Conservation (phyloP, 2,113 vertebrate species). For the Elgaria multicarinata region DNA sequence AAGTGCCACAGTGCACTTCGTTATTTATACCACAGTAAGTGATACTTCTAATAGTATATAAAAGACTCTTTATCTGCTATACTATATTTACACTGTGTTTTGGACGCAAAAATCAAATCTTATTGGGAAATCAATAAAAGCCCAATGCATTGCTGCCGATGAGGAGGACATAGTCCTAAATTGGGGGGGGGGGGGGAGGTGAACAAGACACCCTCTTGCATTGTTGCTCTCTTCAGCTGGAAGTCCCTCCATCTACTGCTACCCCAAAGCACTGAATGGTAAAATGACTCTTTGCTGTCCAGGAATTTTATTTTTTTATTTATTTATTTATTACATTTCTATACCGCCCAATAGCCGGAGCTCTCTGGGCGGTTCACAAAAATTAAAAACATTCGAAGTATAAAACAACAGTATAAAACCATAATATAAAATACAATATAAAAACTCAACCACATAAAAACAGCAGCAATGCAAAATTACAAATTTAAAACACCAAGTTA, state of each 20-base stretch:
- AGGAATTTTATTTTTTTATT: no score
- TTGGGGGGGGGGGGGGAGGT: no score
- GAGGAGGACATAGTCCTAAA: background rate
- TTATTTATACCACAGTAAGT: background rate
- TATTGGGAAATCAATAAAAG: background rate
- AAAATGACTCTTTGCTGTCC: background rate
- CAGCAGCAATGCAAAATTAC: no score
- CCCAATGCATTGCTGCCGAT: background rate
- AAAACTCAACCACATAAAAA: no score
- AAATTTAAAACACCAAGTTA: no score
- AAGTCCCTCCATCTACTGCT: background rate
- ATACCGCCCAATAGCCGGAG: no score
- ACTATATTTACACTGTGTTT: background rate
- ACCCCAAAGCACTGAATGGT: no score
- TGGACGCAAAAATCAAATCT: background rate
- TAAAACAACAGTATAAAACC: no score
- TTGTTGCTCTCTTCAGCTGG: background rate
- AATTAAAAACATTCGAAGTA: no score
- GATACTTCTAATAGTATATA: background rate
- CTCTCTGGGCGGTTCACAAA: no score
- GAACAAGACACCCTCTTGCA: background rate
- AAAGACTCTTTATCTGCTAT: background rate
- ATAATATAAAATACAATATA: no score
- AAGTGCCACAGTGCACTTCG: background rate
- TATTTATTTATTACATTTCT: no score